A percentile compares a stretch with the other conserved stretches of the same genome.
Evolutionary conservation across 2,113 vertebrate species (phyloP).

Genomic region (Beaufortia kweichowensis): DNA sequence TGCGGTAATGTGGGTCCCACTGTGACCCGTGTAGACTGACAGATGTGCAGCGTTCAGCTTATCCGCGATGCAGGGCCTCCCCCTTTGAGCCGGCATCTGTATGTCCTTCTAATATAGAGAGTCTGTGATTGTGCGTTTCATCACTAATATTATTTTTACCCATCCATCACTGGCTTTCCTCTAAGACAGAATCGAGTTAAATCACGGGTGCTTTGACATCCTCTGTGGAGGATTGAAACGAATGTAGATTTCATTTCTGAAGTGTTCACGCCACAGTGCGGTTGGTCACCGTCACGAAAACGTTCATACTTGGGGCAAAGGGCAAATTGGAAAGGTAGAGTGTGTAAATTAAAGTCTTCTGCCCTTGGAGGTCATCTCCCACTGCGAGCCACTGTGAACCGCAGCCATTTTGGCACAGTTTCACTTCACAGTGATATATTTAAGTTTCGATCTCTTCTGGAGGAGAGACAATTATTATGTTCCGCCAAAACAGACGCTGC

Average conservation of each 20-base stretch:
- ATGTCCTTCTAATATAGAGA: conserved; percentile 49
- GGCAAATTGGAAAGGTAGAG: conserved; percentile 30
- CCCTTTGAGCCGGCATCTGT: conserved; percentile 63
- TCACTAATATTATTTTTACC: conserved; percentile 27
- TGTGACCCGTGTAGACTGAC: conserved; percentile 55
- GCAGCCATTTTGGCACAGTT: conserved; percentile 23
- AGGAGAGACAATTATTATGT: conserved; percentile 23
- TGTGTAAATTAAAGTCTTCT: conserved; percentile 24
- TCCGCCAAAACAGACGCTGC: not conserved
- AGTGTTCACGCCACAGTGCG: not conserved
- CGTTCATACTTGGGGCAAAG: conserved; percentile 14
- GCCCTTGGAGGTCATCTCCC: conserved; percentile 20
- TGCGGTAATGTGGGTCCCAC: conserved; percentile 58
- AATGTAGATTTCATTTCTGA: not conserved
- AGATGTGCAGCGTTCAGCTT: conserved; percentile 61
- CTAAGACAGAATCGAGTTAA: not conserved
- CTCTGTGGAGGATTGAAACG: not conserved
- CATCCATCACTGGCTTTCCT: conserved; percentile 18
- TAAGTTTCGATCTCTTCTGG: conserved; percentile 13
- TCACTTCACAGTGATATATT: conserved; percentile 27
- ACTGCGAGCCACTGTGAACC: conserved; percentile 24
- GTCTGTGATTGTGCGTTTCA: conserved; percentile 39
- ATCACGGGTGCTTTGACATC: conserved; percentile 31
- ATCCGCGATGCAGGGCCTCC: conserved; percentile 47
- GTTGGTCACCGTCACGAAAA: conserved; percentile 4